phyloP scores from a whole-genome alignment of 2,113 vertebrate species.

The Myiozetetes cayanensis region DNA sequence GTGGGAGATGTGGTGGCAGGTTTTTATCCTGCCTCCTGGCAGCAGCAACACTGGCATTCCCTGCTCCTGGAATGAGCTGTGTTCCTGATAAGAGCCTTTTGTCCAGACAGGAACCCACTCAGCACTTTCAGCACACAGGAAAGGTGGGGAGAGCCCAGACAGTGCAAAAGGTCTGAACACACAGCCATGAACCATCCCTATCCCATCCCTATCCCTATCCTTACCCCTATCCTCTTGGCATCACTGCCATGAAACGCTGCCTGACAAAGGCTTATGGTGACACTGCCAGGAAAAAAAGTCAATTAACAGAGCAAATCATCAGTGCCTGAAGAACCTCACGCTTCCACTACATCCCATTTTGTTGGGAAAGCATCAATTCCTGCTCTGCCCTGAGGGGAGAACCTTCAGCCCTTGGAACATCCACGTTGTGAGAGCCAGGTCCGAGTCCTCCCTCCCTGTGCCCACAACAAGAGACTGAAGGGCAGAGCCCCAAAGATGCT shows the following conservation, averaged over 20 bases:
- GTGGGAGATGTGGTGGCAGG: not conserved
- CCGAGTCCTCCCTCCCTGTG: not conserved
- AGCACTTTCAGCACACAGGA: not conserved
- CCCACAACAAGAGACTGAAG: not conserved
- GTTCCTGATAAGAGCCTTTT: not conserved
- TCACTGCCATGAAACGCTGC: not conserved
- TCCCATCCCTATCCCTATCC: not conserved
- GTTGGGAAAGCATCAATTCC: not conserved
- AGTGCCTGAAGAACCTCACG: not conserved
- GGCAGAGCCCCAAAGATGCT: not conserved
- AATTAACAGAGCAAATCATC: not conserved
- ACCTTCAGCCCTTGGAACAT: not conserved
- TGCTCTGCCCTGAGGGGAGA: not conserved
- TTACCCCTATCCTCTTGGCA: not conserved
- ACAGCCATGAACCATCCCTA: not conserved
- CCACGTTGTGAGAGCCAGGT: not conserved
- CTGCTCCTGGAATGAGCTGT: rapidly evolving
- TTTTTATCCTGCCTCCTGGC: not conserved
- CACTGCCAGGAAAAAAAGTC: not conserved
- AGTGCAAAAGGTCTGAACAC: not conserved
- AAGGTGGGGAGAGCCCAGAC: not conserved
- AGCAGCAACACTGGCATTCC: not conserved
- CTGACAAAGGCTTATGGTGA: rapidly evolving
- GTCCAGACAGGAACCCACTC: not conserved
- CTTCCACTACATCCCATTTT: not conserved